A percentile compares a stretch with the other conserved stretches of the same genome.
Conservation (phyloP, 2,888 invertebrate genomes). For the Norana najaformis region DNA sequence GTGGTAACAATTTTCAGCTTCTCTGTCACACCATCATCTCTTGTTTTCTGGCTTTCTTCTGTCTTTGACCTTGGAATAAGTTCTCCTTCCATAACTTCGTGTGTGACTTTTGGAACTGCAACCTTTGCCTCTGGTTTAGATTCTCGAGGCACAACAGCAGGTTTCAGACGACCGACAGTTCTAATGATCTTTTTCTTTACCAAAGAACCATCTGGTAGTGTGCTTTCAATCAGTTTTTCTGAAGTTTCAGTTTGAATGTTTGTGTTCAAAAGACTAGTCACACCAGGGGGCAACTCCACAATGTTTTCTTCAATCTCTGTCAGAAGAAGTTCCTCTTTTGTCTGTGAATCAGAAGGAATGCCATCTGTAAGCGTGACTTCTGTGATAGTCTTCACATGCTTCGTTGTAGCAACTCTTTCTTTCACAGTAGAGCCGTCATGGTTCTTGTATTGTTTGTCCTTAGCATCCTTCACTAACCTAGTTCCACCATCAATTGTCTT, state of each 20-base stretch:
- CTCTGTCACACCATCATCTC: conserved; percentile 26
- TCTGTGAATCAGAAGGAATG: conserved; percentile 25
- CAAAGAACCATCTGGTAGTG: conserved; percentile 27
- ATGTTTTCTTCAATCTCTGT: conserved; percentile 27
- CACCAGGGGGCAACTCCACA: conserved; percentile 16
- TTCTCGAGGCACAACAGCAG: background rate
- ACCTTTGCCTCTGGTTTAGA: conserved; percentile 22
- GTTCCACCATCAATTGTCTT: conserved; percentile 28
- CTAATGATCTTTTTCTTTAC: conserved; percentile 15
- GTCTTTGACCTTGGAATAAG: conserved; percentile 24
- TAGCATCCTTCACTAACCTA: background rate
- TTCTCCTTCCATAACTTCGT: conserved; percentile 32
- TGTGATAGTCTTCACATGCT: conserved; percentile 27
- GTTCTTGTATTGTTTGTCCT: conserved; percentile 16
- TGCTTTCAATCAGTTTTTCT: conserved; percentile 43
- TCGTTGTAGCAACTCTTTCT: conserved; percentile 24
- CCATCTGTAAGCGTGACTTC: conserved; percentile 19
- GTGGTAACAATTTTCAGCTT: conserved; percentile 38
- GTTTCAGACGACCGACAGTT: conserved; percentile 17
- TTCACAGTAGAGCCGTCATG: conserved; percentile 22
- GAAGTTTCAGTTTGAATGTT: conserved; percentile 28
- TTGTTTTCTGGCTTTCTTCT: conserved; percentile 30
- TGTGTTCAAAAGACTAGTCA: background rate
- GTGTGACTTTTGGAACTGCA: conserved; percentile 28
- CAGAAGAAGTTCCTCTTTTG: conserved; percentile 20